Conservation (phyloP, 2,113 vertebrate species). For the Neodon shergylaensis region DNA sequence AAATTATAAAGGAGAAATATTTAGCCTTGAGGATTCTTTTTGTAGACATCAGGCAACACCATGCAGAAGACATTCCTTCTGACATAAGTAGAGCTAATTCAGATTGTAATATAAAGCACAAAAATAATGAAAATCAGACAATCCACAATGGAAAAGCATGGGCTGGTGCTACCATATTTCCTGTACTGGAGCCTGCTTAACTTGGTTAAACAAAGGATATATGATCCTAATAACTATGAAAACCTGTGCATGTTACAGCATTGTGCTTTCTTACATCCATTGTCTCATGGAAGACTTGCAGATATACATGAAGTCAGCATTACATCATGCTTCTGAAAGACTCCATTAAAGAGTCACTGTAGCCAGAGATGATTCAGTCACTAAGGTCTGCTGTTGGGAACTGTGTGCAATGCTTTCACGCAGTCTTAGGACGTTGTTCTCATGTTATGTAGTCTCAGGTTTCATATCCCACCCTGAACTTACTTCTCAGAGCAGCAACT, state of each 20-base stretch:
- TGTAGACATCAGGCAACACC: not conserved
- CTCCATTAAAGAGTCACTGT: conserved; percentile 30
- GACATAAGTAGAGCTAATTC: not conserved
- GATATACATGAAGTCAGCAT: not conserved
- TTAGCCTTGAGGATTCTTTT: not conserved
- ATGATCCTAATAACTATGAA: not conserved
- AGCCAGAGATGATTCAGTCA: not conserved
- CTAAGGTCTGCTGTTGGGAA: not conserved
- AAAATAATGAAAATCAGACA: not conserved
- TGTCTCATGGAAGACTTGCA: conserved; percentile 2
- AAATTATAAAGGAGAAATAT: not conserved
- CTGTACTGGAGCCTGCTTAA: not conserved
- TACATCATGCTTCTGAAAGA: conserved; percentile 16
- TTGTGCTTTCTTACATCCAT: not conserved
- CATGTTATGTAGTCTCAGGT: conserved; percentile 52
- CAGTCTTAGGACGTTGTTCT: conserved; percentile 60
- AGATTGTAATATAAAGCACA: not conserved
- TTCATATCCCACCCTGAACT: conserved; percentile 59
- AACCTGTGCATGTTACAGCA: not conserved
- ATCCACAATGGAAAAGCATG: not conserved
- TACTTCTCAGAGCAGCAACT: conserved; percentile 73
- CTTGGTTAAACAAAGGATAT: not conserved
- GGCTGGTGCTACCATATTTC: not conserved
- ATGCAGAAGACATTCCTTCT: not conserved
- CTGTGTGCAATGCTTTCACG: conserved; percentile 6